phyloP scores from a whole-genome alignment of 2,797 vertebrate species.

The Spizella passerina region DNA sequence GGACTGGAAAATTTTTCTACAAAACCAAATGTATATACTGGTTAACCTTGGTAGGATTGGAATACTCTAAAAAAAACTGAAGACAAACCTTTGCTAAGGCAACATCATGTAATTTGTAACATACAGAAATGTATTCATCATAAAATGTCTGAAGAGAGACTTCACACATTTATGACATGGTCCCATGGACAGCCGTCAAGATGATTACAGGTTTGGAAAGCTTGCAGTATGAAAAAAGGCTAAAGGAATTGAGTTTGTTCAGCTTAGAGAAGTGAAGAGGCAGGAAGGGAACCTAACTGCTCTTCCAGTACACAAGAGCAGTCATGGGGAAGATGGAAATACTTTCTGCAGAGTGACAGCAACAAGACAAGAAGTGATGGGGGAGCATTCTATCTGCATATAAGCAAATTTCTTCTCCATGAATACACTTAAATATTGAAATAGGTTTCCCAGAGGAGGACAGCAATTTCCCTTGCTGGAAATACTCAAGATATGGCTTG shows the following conservation, averaged over 20 bases:
- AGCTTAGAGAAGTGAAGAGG: not conserved
- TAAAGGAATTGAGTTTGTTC: not conserved
- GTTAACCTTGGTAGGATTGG: conserved; percentile 1
- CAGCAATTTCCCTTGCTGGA: not conserved
- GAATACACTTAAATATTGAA: not conserved
- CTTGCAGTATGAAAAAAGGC: not conserved
- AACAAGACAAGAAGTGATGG: not conserved
- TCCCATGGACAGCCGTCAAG: not conserved
- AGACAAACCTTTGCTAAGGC: not conserved
- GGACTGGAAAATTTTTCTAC: not conserved
- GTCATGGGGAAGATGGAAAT: not conserved
- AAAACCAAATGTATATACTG: conserved; percentile 11
- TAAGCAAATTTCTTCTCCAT: not conserved
- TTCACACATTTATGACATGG: not conserved
- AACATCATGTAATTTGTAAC: not conserved
- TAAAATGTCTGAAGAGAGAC: not conserved
- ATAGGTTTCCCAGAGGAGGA: not conserved
- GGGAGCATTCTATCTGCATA: not conserved
- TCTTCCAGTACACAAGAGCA: not conserved
- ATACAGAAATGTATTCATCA: not conserved
- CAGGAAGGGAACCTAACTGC: not conserved
- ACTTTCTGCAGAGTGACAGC: not conserved
- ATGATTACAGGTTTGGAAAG: not conserved
- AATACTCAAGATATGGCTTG: not conserved
- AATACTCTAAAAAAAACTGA: not conserved